phyloP scores from a whole-genome alignment of 2,113 vertebrate species.

The Prionailurus bengalensis region DNA sequence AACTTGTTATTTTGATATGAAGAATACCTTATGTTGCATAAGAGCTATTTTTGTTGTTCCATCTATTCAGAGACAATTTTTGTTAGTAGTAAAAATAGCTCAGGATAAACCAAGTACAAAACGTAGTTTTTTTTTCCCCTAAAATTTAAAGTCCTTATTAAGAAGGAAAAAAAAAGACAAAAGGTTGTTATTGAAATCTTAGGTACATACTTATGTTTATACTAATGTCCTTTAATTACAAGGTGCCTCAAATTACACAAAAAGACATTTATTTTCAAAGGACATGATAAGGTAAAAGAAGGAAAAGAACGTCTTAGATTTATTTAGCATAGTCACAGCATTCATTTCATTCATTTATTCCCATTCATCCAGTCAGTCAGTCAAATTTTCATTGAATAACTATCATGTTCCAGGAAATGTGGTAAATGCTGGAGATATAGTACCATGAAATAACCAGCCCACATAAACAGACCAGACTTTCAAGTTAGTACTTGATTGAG shows the following conservation, averaged over 20 bases:
- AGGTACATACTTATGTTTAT: neutral
- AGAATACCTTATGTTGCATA: neutral
- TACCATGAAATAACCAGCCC: neutral
- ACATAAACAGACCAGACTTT: neutral
- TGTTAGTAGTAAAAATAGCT: neutral
- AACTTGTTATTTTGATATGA: neutral
- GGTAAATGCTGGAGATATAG: neutral
- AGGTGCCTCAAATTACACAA: neutral
- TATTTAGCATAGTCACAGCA: neutral
- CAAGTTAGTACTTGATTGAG: neutral
- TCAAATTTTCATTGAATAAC: neutral
- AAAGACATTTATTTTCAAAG: neutral
- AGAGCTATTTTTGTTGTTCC: neutral
- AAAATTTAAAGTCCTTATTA: neutral
- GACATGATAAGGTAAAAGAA: neutral
- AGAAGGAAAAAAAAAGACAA: neutral
- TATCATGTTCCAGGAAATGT: neutral
- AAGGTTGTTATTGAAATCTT: neutral
- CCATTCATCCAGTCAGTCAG: neutral
- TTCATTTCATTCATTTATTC: neutral
- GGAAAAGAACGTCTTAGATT: neutral
- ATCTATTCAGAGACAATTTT: neutral
- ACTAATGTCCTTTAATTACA: neutral
- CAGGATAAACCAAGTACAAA: neutral
- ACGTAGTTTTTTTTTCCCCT: neutral